Base-by-base conservation (phyloP, 2,888 invertebrate species). In the Melinaea menophilus region DNA sequence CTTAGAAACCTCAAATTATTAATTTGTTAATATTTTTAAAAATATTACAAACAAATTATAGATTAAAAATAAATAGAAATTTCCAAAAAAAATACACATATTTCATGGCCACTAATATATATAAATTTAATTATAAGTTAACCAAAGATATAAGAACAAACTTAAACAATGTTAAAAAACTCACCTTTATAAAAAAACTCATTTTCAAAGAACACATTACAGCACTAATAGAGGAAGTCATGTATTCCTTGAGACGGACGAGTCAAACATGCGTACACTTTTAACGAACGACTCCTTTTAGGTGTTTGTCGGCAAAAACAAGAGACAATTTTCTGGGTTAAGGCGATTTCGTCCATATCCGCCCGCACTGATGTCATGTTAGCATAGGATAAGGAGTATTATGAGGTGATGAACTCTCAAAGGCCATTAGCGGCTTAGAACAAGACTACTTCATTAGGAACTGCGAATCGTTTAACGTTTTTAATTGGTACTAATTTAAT, bases 341-440 rank as follows among this genome's bases (percentile, higher is more conserved):
- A 84, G 85, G 82, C 80, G 84, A 88, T 86, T 88, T 86, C 84
- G 80, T 79, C 87, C 85, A 82, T 85, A 86, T 86, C 81, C 75
- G 81, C 68, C 73, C 55, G 34, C 58, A 72, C 72, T 90, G 90
- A 90, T 81, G 88, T 90, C 90, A 90, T 83, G 69, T 78, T 73
- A 77, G 69, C 68, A 75, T 62, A 74, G 80, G 84, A 84, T 83
- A 83, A 81, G 79, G 75, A 77, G 76, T 76, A 63, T 78, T 78
- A 78, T 66, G 75, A 77, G 72, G 75, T 74, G 76, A 79, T 66
- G 74, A 75, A 72, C 75, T 73, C 65, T 62, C 63, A 63, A 57
- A 59, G 62, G 54, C 58, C 34, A 33, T 66, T 69, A 66, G 67
- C 67, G 67, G 69, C 69, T 60, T 61, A 54, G 56, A 63, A 67